phyloP scores from a whole-genome alignment of 2,113 vertebrate genomes.

The Solenodon paradoxus region DNA sequence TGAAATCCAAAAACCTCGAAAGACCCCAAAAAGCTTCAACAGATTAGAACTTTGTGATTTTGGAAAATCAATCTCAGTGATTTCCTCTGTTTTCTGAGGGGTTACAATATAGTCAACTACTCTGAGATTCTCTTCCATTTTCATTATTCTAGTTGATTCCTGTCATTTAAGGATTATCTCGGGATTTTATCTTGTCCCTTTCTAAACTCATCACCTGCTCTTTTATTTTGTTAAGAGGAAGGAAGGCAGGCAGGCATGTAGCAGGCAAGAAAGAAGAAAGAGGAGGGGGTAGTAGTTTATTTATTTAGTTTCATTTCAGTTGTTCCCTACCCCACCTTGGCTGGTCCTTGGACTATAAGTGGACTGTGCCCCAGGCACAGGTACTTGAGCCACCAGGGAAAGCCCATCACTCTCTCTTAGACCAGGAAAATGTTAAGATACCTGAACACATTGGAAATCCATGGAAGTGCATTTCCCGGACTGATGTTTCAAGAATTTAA shows the following conservation, averaged over 20 bases:
- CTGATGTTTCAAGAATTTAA: background rate
- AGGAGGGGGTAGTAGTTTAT: no score
- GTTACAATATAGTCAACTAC: background rate
- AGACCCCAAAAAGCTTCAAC: background rate
- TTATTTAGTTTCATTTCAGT: no score
- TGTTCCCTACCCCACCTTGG: no score
- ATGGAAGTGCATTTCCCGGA: background rate
- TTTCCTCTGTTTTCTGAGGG: background rate
- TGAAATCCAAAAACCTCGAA: background rate
- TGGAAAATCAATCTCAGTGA: background rate
- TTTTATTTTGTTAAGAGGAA: no score
- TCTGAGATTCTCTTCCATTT: background rate
- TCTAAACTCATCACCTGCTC: background rate
- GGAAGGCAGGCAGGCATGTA: no score
- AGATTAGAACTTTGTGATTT: background rate
- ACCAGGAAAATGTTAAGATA: background rate
- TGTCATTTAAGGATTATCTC: background rate
- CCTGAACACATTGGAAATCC: background rate
- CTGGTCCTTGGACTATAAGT: no score
- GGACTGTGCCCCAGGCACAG: no score
- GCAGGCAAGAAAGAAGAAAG: no score
- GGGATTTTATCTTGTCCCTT: background rate
- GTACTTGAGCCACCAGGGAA: no score
- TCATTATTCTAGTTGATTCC: background rate
- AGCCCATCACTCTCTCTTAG: background rate